These are phyloP conservation scores for Helostoma temminkii DNA, from an alignment of 2,797 vertebrate genomes.

Conservation along the genomic window DNA sequence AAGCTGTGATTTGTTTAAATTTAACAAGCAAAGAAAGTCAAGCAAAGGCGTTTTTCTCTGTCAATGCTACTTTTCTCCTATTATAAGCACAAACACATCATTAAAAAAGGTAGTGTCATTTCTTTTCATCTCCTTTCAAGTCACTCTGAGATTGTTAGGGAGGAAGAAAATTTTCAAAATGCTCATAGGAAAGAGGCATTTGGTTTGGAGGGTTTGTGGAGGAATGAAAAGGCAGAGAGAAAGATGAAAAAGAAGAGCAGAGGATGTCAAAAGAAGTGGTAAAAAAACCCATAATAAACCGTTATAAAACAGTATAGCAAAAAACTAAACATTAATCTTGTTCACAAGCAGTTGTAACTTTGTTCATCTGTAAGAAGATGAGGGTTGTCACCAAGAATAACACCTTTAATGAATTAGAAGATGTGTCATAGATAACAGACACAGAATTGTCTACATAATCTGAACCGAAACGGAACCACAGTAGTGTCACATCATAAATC, in stretches of 20 bases:
- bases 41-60: slow-evolving; percentile 13
- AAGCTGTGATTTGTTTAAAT: slow-evolving; percentile 57
- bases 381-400: too few relatives aligned
- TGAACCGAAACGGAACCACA: neutral
- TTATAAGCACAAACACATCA: slow-evolving; percentile 41
- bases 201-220: neutral
- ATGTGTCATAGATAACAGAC: too few relatives aligned
- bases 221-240: slow-evolving; percentile 4
- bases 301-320: slow-evolving; percentile 1
- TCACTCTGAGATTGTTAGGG: slow-evolving; percentile 24
- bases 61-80: slow-evolving; percentile 20
- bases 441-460: too few relatives aligned
- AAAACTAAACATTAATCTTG: neutral
- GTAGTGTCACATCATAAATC: neutral
- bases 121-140: slow-evolving; percentile 35
- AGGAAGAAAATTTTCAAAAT: slow-evolving; percentile 22
- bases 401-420: too few relatives aligned
- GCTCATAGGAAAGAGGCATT: slow-evolving; percentile 7
- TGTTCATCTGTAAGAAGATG: too few relatives aligned
- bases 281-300: slow-evolving; percentile 14
- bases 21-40: slow-evolving; percentile 46
- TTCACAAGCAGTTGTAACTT: neutral
- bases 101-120: slow-evolving; percentile 37
- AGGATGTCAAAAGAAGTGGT: slow-evolving; percentile 9
- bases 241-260: slow-evolving; percentile 15